These are phyloP conservation scores for Amazona vittata DNA, from an alignment of 2,113 vertebrate genomes.

Conservation along the genomic window DNA sequence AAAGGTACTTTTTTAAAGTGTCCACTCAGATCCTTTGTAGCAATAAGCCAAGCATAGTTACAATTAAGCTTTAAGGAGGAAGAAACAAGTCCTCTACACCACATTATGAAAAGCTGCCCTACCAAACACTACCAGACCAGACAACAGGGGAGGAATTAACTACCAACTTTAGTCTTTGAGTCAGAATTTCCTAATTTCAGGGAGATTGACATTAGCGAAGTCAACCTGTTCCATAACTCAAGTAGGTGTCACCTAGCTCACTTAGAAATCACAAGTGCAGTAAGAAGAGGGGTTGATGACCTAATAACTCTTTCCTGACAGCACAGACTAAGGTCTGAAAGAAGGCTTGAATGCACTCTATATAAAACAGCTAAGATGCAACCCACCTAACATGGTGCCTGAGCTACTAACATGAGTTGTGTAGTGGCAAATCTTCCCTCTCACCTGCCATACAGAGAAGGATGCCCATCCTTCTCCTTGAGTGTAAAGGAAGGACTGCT, in stretches of 20 bases:
- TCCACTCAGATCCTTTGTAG: background rate
- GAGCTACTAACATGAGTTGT: background rate
- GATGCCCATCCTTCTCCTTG: background rate
- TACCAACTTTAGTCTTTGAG: background rate
- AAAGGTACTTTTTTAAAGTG: background rate
- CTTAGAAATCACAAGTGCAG: background rate
- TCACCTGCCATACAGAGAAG: background rate
- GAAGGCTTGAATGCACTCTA: background rate
- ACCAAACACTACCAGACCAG: background rate
- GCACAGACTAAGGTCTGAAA: background rate
- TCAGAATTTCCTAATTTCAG: background rate
- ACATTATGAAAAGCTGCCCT: background rate
- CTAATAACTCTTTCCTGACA: background rate
- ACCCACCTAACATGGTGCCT: background rate
- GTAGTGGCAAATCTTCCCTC: background rate
- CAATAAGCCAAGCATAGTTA: background rate
- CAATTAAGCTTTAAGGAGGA: background rate
- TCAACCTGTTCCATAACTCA: background rate
- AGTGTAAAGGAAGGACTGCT: background rate
- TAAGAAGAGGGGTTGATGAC: background rate
- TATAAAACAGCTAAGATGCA: background rate
- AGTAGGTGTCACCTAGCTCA: background rate
- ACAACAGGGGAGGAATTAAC: background rate
- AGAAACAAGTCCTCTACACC: background rate
- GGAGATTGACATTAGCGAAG: background rate